A percentile compares a stretch with the other conserved stretches of the same genome.
Conservation (phyloP, 30 jellyfish, hydroid and myxozoan genomes). For the Hydractinia symbiolongicarpus region DNA sequence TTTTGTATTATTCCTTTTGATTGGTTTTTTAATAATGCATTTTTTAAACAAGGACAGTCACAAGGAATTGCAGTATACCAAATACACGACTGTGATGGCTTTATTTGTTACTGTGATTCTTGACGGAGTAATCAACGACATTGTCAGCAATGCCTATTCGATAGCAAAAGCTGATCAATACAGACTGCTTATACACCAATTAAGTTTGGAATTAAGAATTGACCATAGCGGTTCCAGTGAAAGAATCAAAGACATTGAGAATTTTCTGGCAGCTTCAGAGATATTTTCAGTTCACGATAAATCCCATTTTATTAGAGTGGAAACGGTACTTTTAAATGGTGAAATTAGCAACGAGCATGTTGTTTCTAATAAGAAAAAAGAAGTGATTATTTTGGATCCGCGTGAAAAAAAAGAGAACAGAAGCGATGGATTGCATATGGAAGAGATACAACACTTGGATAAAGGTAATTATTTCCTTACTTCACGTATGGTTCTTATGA, state of each 20-base stretch:
- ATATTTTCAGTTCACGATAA: not conserved
- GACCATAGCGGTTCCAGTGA: not conserved
- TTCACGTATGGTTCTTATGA: too few species aligned
- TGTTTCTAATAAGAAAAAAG: too few species aligned
- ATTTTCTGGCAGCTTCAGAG: not conserved
- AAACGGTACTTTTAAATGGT: too few species aligned
- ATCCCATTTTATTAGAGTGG: too few species aligned
- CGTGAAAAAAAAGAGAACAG: too few species aligned
- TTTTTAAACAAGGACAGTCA: not conserved
- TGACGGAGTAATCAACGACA: conserved; percentile 19
- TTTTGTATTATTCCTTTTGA: not conserved
- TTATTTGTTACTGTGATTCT: not conserved
- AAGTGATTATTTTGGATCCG: too few species aligned
- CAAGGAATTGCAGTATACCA: conserved; percentile 9
- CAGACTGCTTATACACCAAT: conserved; percentile 10
- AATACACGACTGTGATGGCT: conserved; percentile 6
- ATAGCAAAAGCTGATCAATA: conserved; percentile 3
- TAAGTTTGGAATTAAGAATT: not conserved
- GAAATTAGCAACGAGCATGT: too few species aligned
- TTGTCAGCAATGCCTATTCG: not conserved
- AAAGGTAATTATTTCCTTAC: too few species aligned
- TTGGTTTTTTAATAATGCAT: not conserved
- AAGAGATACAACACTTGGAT: too few species aligned
- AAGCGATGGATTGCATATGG: too few species aligned
- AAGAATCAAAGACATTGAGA: not conserved